These are phyloP conservation scores for Carcharodon carcharias DNA, from an alignment of 2,797 vertebrate species.

Conservation along the genomic window DNA sequence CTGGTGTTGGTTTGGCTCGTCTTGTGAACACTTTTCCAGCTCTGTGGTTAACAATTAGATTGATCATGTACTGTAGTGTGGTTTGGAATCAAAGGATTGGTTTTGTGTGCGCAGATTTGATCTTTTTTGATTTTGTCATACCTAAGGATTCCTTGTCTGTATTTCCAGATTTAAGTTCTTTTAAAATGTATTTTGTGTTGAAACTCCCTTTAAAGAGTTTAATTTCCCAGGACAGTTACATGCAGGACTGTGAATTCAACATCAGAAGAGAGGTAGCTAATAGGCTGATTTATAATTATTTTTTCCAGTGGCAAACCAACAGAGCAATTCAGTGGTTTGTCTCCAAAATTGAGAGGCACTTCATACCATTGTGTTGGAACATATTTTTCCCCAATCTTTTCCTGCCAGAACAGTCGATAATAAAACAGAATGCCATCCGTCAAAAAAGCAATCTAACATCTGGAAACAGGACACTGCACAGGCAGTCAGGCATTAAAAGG, in stretches of 20 bases:
- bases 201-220: not conserved
- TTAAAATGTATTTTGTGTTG: not conserved
- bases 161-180: not conserved
- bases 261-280: not conserved
- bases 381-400: not conserved
- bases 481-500: not conserved
- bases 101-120: not conserved
- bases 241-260: not conserved
- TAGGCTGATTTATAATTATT: not conserved
- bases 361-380: not conserved
- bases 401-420: not conserved
- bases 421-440: not conserved
- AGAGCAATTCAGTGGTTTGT: not conserved
- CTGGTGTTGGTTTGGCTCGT: not conserved
- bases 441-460: not conserved
- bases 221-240: not conserved
- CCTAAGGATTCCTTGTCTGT: not conserved
- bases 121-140: not conserved
- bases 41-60: not conserved
- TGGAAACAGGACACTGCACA: not conserved
- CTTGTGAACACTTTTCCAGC: not conserved
- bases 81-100: not conserved
- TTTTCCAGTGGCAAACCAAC: not conserved
- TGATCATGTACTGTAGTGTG: not conserved
- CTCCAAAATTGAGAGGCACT: not conserved